Conservation (phyloP, 2,797 vertebrate genomes). For the Pangasius macronema region DNA sequence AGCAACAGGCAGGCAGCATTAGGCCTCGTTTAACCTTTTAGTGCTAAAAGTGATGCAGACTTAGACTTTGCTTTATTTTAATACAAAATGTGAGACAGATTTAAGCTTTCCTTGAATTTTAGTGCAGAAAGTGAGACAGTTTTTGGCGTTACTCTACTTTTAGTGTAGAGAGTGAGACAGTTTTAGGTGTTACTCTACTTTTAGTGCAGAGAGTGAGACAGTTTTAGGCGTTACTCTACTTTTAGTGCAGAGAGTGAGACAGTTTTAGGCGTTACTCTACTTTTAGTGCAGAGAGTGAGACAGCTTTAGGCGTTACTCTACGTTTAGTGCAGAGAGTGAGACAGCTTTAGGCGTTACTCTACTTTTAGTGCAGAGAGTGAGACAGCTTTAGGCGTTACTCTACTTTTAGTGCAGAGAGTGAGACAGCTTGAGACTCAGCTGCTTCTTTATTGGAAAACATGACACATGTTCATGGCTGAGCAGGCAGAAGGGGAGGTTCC, state of each 20-base stretch:
- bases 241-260: not conserved
- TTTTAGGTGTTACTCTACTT: not conserved
- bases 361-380: too few species aligned
- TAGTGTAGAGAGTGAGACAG: not conserved
- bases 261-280: not conserved
- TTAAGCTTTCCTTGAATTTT: not conserved
- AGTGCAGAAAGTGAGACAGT: not conserved
- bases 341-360: not conserved
- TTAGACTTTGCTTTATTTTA: not conserved
- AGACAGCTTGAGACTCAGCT: not conserved
- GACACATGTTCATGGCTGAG: slow-evolving; percentile 6
- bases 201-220: not conserved
- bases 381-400: not conserved
- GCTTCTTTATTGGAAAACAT: slow-evolving; percentile 6
- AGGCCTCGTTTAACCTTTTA: not conserved
- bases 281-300: not conserved
- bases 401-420: not conserved
- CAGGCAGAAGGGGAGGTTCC: slow-evolving; percentile 2
- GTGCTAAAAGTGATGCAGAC: not conserved
- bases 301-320: not conserved
- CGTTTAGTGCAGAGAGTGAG: not conserved
- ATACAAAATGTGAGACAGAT: not conserved
- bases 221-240: not conserved
- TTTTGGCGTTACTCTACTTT: not conserved
- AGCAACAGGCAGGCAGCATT: not conserved